Conservation (phyloP, 2,113 vertebrate genomes). For the mouse (Mus musculus) region GRCm39 chr14:80127001-80127500, state of each 20-base stretch:
- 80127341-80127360: conserved; percentile 80
- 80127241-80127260: conserved; percentile 83
- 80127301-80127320: conserved; percentile 88
- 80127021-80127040: conserved; percentile 23
- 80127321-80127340: conserved; percentile 86
- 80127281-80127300: conserved; percentile 75
- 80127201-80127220: conserved; percentile 76
- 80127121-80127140: conserved; percentile 37
- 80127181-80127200: conserved; percentile 48
- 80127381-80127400: conserved; percentile 41
- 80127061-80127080: background rate
- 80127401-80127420: conserved; percentile 68
- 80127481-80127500: background rate
- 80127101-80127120: conserved; percentile 55
- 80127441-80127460: conserved; percentile 9
- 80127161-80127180: conserved; percentile 48
- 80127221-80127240: conserved; percentile 85
- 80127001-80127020: background rate
- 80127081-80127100: conserved; percentile 61
- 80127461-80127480: conserved; percentile 38
- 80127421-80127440: conserved; percentile 45
- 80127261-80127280: conserved; percentile 86
- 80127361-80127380: conserved; percentile 73
- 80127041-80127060: conserved; percentile 48
- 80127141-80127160: conserved; percentile 54